Percentiles rank a stretch among this genome's conserved stretches.
Conservation (phyloP, 2,797 vertebrate species). For the Molossus molossus region DNA sequence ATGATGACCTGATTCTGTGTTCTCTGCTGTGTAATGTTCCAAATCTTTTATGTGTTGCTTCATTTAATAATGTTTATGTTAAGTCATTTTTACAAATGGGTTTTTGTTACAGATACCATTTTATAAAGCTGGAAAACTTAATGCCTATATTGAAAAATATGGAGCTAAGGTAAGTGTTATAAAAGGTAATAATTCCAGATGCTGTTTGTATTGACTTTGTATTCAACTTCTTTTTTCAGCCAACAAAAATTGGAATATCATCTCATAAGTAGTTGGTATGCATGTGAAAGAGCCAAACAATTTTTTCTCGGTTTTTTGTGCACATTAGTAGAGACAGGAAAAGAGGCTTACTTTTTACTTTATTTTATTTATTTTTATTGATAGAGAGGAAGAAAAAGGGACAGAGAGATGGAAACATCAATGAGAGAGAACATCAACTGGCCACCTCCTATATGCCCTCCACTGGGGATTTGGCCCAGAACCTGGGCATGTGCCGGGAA, state of each 20-base stretch:
- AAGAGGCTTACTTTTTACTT: slow-evolving; percentile 1
- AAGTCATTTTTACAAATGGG: slow-evolving; percentile 74
- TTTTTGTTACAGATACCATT: slow-evolving; percentile 92
- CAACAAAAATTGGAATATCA: slow-evolving; percentile 1
- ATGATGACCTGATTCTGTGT: neutral
- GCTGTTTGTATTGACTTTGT: slow-evolving; percentile 46
- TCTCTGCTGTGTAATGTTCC: neutral
- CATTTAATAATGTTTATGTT: slow-evolving; percentile 47
- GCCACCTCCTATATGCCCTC: no score
- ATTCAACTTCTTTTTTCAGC: slow-evolving; percentile 10
- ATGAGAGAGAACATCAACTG: no score
- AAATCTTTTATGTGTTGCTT: slow-evolving; percentile 33
- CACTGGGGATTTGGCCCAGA: no score
- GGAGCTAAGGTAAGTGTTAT: slow-evolving; percentile 91
- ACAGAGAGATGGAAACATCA: no score
- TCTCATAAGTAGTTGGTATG: neutral
- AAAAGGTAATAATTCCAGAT: slow-evolving; percentile 59
- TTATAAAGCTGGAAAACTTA: slow-evolving; percentile 92
- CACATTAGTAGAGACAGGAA: neutral
- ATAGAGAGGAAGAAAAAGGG: no score
- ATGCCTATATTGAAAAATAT: slow-evolving; percentile 89
- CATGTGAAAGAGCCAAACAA: neutral
- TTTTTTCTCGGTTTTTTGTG: slow-evolving; percentile 33
- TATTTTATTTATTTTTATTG: no score
- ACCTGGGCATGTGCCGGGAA: no score